A percentile compares a stretch with the other conserved stretches of the same genome.
Conservation (phyloP, 2,888 invertebrate genomes). For the Eumerus sabulonum region DNA sequence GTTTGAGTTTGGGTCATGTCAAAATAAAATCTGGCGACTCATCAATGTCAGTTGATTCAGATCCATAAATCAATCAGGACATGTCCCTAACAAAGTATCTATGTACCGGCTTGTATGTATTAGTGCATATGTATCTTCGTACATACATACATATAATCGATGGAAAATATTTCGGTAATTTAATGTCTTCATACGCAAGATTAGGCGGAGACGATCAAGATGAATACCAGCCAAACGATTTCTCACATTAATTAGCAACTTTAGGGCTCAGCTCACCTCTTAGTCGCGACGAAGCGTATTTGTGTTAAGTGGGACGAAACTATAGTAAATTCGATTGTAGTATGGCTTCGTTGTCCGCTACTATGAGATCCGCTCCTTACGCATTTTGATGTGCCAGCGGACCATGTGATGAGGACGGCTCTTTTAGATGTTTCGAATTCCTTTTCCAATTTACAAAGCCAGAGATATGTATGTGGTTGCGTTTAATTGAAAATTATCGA, state of each 20-base stretch:
- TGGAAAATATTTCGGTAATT: constrained; percentile 32
- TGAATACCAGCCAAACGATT: constrained; percentile 13
- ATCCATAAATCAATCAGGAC: constrained; percentile 65
- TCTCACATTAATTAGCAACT: constrained; percentile 69
- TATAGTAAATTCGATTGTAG: constrained; percentile 1
- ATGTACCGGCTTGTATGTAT: too few species aligned
- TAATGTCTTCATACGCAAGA: constrained; percentile 56
- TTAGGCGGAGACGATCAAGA: neutral
- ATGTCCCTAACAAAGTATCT: neutral
- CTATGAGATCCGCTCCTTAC: neutral
- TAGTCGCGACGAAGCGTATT: constrained; percentile 11
- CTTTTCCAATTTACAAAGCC: constrained; percentile 22
- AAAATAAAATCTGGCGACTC: constrained; percentile 32
- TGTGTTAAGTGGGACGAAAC: constrained; percentile 12
- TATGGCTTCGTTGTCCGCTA: constrained; percentile 11
- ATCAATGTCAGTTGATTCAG: constrained; percentile 55
- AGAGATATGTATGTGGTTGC: constrained; percentile 25
- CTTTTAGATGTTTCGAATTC: constrained; percentile 33
- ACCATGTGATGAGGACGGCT: constrained; percentile 26
- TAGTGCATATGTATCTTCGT: constrained; percentile 8
- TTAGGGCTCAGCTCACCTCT: constrained; percentile 49
- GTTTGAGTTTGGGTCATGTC: constrained; percentile 1
- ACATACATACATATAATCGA: neutral
- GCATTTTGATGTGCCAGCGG: constrained; percentile 46
- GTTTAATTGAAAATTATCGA: constrained; percentile 43